Conservation (phyloP, 2,888 invertebrate species). For the Frankliniella intonsa region DNA sequence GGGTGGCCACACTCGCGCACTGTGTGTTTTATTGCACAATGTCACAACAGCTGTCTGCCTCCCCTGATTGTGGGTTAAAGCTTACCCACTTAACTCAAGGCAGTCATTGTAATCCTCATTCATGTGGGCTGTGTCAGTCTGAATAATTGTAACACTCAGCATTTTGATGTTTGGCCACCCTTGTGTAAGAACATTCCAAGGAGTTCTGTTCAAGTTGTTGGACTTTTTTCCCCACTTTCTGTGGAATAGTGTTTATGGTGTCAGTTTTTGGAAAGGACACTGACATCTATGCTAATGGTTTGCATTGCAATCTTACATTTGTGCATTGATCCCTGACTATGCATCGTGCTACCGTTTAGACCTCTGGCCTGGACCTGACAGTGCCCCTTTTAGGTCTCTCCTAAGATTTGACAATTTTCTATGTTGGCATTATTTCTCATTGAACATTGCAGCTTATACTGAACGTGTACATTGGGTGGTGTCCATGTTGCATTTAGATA, state of each 20-base stretch:
- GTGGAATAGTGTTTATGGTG: not conserved
- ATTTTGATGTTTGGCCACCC: constrained; percentile 13
- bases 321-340: not conserved
- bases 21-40: constrained; percentile 32
- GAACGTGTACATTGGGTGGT: too few relatives aligned
- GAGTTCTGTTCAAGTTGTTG: not conserved
- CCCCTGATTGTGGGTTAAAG: not conserved
- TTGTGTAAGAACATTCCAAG: not conserved
- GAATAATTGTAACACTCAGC: not conserved
- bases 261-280: not conserved
- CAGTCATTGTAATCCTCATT: not conserved
- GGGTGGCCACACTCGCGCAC: constrained; percentile 31
- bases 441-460: too few relatives aligned
- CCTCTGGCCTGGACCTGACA: not conserved
- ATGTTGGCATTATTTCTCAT: not conserved
- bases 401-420: not conserved
- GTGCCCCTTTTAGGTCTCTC: not conserved
- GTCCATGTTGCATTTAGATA: too few relatives aligned
- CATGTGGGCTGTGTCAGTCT: not conserved
- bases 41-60: not conserved
- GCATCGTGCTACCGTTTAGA: constrained; percentile 1
- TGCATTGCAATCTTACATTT: not conserved
- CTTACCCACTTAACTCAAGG: not conserved
- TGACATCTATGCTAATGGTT: not conserved
- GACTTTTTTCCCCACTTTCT: not conserved